Conservation (phyloP, 2,888 invertebrate genomes). For the Agrotis segetum region DNA sequence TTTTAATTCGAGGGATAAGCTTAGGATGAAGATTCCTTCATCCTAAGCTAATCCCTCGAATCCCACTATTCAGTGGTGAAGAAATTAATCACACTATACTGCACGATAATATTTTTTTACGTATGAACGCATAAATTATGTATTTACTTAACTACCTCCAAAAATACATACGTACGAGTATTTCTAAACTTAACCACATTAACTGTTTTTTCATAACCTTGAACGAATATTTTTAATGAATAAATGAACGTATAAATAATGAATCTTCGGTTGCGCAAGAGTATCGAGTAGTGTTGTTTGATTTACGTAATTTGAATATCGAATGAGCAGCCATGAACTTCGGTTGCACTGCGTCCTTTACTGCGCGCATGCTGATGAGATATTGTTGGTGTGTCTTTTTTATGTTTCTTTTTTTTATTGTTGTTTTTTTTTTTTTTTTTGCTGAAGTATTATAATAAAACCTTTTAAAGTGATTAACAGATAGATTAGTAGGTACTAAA, state of each 20-base stretch:
- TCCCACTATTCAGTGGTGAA: too few relatives aligned
- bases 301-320: slow-evolving; percentile 56
- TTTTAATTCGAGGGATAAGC: too few relatives aligned
- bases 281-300: slow-evolving; percentile 35
- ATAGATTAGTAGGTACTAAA: too few relatives aligned
- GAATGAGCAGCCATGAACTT: slow-evolving; percentile 59
- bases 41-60: too few relatives aligned
- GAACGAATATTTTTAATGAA: slow-evolving; percentile 37
- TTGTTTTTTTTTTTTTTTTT: too few relatives aligned
- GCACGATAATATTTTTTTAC: too few relatives aligned
- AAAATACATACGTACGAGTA: neutral
- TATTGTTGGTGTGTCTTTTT: neutral
- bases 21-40: too few relatives aligned
- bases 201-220: slow-evolving; percentile 42
- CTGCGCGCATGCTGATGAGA: slow-evolving; percentile 34
- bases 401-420: neutral
- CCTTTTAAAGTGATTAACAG: too few relatives aligned
- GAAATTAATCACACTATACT: too few relatives aligned
- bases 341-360: slow-evolving; percentile 40
- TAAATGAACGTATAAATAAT: slow-evolving; percentile 15
- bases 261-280: slow-evolving; percentile 46
- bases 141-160: neutral
- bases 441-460: too few relatives aligned
- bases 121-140: neutral
- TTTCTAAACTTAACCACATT: slow-evolving; percentile 27